Evolutionary conservation across 2,113 vertebrate genomes (phyloP).

Genomic region (Cochlearius cochlearius): DNA sequence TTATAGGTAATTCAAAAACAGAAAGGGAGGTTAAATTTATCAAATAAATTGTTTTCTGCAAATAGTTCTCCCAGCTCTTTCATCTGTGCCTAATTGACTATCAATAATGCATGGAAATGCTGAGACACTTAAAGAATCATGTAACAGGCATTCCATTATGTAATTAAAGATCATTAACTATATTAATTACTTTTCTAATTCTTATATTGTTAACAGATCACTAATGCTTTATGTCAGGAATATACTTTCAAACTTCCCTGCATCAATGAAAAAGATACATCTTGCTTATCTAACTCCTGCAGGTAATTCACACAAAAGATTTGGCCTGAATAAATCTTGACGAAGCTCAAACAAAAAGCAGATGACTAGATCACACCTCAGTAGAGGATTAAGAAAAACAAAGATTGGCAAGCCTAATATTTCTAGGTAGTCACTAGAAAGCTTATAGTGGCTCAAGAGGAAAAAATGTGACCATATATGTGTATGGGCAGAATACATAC

Average conservation of each 20-base stretch:
- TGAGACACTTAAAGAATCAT: slow-evolving; percentile 58
- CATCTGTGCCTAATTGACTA: slow-evolving; percentile 52
- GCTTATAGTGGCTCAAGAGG: not conserved
- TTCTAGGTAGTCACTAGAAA: slow-evolving; percentile 10
- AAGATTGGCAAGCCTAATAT: not conserved
- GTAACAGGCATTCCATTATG: slow-evolving; percentile 61
- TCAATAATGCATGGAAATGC: slow-evolving; percentile 59
- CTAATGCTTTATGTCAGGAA: slow-evolving; percentile 10
- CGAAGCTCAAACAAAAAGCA: slow-evolving; percentile 19
- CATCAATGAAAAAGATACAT: not conserved
- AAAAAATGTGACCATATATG: not conserved
- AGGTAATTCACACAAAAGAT: slow-evolving; percentile 11
- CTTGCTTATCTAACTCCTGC: slow-evolving; percentile 5
- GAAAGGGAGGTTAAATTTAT: slow-evolving; percentile 34
- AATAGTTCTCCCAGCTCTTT: slow-evolving; percentile 47
- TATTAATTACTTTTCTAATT: slow-evolving; percentile 65
- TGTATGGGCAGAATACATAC: not conserved
- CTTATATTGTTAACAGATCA: slow-evolving; percentile 47
- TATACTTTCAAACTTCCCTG: slow-evolving; percentile 21
- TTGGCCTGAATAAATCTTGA: slow-evolving; percentile 34
- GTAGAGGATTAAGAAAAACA: slow-evolving; percentile 18
- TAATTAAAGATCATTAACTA: slow-evolving; percentile 67
- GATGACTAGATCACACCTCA: not conserved
- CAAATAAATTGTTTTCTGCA: slow-evolving; percentile 61
- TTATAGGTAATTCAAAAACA: slow-evolving; percentile 32